Conservation (phyloP, 2,888 invertebrate genomes). For the Epicampocera succincta region DNA sequence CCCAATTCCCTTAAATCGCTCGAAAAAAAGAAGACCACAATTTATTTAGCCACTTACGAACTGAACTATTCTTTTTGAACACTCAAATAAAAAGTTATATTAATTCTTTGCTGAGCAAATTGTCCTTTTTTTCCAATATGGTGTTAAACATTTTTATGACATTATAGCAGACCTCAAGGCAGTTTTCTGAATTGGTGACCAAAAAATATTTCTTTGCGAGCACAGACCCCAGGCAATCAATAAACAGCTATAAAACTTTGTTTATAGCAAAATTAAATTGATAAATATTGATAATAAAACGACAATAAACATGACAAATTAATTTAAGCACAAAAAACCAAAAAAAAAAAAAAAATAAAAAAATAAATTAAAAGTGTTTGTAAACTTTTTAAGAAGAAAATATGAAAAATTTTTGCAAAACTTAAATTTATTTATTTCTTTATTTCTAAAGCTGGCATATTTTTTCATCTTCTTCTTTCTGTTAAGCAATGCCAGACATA, state of each 20-base stretch:
- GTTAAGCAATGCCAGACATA: conserved; percentile 24
- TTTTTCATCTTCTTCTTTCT: neutral
- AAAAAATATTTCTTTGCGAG: conserved; percentile 1
- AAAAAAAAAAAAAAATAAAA: neutral
- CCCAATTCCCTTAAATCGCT: too few species aligned
- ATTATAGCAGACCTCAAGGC: neutral
- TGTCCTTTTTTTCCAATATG: neutral
- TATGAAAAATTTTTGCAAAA: neutral
- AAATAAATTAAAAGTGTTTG: neutral
- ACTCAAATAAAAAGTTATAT: too few species aligned
- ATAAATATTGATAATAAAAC: conserved; percentile 48
- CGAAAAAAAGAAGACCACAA: too few species aligned
- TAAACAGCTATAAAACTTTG: conserved; percentile 39
- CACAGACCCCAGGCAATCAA: conserved; percentile 2
- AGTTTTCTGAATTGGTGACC: conserved; percentile 2
- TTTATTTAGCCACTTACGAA: too few species aligned
- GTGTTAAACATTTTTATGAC: conserved; percentile 1
- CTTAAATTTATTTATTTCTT: neutral
- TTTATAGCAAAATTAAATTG: conserved; percentile 39
- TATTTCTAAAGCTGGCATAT: neutral
- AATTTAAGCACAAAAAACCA: conserved; percentile 4
- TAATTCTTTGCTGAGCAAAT: too few species aligned
- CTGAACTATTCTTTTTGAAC: too few species aligned
- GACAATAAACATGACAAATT: conserved; percentile 37
- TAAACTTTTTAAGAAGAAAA: neutral